Evolutionary conservation across 2,888 invertebrate genomes (phyloP).

Genomic region (Catocala fraxini): DNA sequence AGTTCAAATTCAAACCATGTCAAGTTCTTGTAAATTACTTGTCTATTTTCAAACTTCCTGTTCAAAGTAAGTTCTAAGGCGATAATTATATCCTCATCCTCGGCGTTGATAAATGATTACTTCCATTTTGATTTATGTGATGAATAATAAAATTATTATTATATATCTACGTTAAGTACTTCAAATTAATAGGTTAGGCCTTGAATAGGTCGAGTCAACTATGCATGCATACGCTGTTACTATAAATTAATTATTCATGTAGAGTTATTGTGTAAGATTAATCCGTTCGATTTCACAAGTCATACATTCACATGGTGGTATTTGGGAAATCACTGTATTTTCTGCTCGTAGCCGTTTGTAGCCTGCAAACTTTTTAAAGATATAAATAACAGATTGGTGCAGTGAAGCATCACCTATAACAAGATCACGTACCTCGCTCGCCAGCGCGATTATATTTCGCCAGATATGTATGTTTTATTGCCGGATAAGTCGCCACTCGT

Average conservation of each 20-base stretch:
- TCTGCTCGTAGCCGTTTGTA: not conserved
- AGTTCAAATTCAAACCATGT: conserved; percentile 15
- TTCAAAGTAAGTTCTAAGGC: conserved; percentile 32
- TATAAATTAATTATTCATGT: conserved; percentile 18
- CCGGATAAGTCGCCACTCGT: conserved; percentile 53
- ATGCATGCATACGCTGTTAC: conserved; percentile 11
- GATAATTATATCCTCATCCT: conserved; percentile 29
- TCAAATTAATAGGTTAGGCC: conserved; percentile 40
- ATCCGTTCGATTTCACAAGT: conserved; percentile 22
- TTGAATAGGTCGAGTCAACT: conserved; percentile 35
- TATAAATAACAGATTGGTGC: conserved; percentile 52
- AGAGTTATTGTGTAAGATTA: conserved; percentile 17
- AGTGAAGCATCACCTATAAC: conserved; percentile 52
- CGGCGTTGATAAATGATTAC: conserved; percentile 31
- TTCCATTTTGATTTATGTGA: conserved; percentile 33
- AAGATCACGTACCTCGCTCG: conserved; percentile 63
- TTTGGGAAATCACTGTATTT: conserved; percentile 6
- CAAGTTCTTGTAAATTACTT: conserved; percentile 5
- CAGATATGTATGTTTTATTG: conserved; percentile 62
- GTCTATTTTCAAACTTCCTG: conserved; percentile 30
- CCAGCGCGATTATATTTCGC: conserved; percentile 56
- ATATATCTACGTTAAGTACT: conserved; percentile 20
- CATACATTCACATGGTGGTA: not conserved
- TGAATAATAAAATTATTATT: conserved; percentile 40
- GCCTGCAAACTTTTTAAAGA: conserved; percentile 17